Evolutionary conservation across 2,113 vertebrate species (phyloP).

Genomic region (Onychorhynchus coronatus): DNA sequence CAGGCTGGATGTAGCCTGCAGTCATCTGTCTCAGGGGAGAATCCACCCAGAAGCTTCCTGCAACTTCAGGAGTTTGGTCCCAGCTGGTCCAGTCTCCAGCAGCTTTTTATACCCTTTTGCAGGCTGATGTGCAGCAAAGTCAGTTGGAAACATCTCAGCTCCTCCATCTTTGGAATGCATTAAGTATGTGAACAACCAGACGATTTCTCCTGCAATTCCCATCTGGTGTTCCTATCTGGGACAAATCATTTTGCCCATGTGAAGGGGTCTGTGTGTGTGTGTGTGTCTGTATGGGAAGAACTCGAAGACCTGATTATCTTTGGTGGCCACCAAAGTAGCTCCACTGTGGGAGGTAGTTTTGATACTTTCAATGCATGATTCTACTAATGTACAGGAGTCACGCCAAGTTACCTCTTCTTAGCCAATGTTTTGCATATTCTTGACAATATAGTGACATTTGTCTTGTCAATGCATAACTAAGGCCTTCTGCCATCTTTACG

Average conservation of each 20-base stretch:
- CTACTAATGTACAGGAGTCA: neutral
- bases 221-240: neutral
- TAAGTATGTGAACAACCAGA: neutral
- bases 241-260: neutral
- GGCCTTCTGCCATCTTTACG: neutral
- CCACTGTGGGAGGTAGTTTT: neutral
- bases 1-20: neutral
- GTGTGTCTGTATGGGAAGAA: neutral
- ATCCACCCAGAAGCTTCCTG: neutral
- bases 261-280: neutral
- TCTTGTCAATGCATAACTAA: neutral
- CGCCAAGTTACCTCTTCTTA: neutral
- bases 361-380: neutral
- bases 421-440: neutral
- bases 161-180: neutral
- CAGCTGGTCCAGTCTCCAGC: neutral
- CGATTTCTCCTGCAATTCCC: neutral
- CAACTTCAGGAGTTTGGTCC: neutral
- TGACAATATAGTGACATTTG: neutral
- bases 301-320: neutral
- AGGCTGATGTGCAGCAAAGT: neutral
- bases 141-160: neutral
- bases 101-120: neutral
- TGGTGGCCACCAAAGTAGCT: neutral
- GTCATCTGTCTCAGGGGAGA: neutral